phyloP scores from a whole-genome alignment of 2,888 invertebrate species.

The Epinotia brunnichana region DNA sequence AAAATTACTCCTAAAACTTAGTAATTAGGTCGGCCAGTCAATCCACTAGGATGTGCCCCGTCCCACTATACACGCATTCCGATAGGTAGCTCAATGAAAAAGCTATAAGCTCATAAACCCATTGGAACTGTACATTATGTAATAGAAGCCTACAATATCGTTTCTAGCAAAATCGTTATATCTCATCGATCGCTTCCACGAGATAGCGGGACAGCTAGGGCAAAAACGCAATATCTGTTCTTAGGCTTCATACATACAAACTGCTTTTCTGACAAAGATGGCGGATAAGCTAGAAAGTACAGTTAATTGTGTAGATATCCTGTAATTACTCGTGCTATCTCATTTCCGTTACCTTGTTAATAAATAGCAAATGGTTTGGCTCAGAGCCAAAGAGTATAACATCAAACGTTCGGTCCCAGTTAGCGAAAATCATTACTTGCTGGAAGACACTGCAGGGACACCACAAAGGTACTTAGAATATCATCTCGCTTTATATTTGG shows the following conservation, averaged over 20 bases:
- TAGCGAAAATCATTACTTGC: no score
- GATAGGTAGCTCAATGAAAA: not conserved
- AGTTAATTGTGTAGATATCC: slow-evolving; percentile 10
- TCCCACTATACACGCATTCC: no score
- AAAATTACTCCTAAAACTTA: no score
- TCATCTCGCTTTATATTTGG: no score
- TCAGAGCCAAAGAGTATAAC: not conserved
- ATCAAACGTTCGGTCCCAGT: no score
- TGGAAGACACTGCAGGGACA: no score
- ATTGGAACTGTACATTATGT: slow-evolving; percentile 11
- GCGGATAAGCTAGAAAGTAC: slow-evolving; percentile 17
- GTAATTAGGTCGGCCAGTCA: no score
- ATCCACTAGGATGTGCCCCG: no score
- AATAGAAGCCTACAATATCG: slow-evolving; percentile 8
- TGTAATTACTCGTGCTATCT: slow-evolving; percentile 15
- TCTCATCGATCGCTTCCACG: slow-evolving; percentile 15
- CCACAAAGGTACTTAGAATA: no score
- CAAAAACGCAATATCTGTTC: not conserved
- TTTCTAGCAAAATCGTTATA: not conserved
- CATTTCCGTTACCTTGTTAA: slow-evolving; percentile 11
- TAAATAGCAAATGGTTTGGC: not conserved
- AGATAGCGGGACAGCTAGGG: not conserved
- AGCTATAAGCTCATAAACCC: not conserved
- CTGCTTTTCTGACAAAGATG: slow-evolving; percentile 12
- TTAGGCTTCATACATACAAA: slow-evolving; percentile 15